Conservation (phyloP, 2,797 vertebrate species). For the Eulemur albifrons region DNA sequence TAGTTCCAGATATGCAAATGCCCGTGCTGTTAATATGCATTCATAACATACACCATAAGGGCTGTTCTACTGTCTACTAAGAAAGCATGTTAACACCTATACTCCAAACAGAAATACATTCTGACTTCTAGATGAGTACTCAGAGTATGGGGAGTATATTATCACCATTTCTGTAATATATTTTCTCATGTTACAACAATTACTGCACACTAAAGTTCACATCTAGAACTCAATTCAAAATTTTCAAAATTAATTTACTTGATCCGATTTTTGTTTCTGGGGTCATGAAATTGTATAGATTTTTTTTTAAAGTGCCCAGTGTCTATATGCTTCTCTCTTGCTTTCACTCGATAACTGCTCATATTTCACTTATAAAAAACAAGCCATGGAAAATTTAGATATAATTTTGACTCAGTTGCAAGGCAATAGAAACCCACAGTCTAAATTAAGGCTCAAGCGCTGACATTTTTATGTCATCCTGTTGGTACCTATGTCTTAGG, state of each 20-base stretch:
- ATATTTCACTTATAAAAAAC: conserved; percentile 32
- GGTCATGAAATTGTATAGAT: not conserved
- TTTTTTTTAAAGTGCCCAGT: not conserved
- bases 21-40: conserved; percentile 82
- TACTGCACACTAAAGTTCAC: not conserved
- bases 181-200: not conserved
- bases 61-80: conserved; percentile 81
- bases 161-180: not conserved
- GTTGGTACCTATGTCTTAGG: not conserved
- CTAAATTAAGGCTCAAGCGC: not conserved
- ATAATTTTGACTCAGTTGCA: not conserved
- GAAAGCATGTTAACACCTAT: conserved; percentile 80
- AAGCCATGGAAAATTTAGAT: not conserved
- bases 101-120: conserved; percentile 70
- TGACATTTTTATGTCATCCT: not conserved
- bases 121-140: conserved; percentile 52
- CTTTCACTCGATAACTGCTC: not conserved
- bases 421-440: not conserved
- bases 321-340: not conserved
- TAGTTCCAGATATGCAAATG: conserved; percentile 83
- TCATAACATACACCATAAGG: conserved; percentile 74
- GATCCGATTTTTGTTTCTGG: not conserved
- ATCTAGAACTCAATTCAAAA: not conserved
- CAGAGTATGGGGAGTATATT: not conserved
- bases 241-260: not conserved